Conservation (phyloP, 2,113 vertebrate species). For the Leucopsar rothschildi region DNA sequence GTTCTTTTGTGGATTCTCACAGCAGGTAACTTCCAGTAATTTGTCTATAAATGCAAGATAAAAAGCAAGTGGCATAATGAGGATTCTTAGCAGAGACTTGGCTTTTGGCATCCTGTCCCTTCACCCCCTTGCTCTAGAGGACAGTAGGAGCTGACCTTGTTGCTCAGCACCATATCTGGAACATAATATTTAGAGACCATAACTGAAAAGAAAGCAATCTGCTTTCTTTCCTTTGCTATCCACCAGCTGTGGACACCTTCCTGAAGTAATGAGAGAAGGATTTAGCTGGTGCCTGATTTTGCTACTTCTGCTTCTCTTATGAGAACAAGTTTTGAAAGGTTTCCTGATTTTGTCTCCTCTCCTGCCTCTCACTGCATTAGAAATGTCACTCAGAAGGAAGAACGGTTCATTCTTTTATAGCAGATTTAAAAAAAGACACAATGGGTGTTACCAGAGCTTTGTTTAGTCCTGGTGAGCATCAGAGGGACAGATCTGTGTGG, state of each 20-base stretch:
- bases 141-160: background rate
- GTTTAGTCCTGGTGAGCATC: background rate
- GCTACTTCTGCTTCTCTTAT: background rate
- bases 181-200: background rate
- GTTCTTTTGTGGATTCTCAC: constrained; percentile 98
- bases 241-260: background rate
- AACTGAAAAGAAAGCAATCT: background rate
- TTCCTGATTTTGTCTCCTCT: background rate
- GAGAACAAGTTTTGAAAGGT: background rate
- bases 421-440: background rate
- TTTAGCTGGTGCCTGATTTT: background rate
- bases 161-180: background rate
- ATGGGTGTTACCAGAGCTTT: background rate
- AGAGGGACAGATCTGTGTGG: background rate
- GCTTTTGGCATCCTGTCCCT: background rate
- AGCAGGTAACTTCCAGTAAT: constrained; percentile 84
- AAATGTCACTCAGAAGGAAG: background rate
- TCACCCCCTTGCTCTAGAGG: background rate
- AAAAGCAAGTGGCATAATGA: background rate
- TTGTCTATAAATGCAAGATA: background rate
- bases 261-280: background rate
- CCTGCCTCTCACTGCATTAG: background rate
- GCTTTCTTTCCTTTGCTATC: background rate
- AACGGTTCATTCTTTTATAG: background rate
- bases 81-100: background rate